These are phyloP conservation scores for Lucifuga dentata DNA, from an alignment of 2,113 vertebrate species.

Conservation along the genomic window DNA sequence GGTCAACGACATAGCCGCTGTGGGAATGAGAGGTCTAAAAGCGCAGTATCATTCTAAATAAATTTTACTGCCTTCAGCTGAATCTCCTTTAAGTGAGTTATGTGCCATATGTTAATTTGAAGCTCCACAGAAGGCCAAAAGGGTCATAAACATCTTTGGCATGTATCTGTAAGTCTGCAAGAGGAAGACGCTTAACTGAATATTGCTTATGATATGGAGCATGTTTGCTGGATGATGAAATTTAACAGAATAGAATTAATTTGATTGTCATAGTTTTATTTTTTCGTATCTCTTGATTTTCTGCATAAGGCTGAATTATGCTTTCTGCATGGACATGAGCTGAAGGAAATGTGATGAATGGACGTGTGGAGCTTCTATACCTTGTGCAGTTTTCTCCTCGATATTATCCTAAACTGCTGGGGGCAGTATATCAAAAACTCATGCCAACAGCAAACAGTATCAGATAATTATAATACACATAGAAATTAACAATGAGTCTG, in stretches of 20 bases:
- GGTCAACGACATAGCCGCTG: constrained; percentile 58
- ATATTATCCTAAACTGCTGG: no score
- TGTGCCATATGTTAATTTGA: constrained; percentile 37
- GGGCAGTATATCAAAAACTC: no score
- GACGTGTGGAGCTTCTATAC: no score
- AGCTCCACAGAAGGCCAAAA: constrained; percentile 22
- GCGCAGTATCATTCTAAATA: constrained; percentile 34
- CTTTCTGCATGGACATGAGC: no score
- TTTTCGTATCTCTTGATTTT: no score
- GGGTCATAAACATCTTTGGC: constrained; percentile 34
- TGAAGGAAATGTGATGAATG: no score
- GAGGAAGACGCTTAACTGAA: constrained; percentile 18
- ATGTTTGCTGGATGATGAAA: constrained; percentile 24
- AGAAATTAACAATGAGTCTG: no score
- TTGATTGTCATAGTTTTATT: no score
- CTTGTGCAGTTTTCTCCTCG: no score
- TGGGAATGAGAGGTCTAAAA: constrained; percentile 48
- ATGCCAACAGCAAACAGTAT: no score
- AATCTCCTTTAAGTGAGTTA: constrained; percentile 43
- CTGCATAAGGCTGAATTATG: no score
- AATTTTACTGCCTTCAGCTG: constrained; percentile 32
- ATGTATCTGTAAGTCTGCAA: constrained; percentile 15
- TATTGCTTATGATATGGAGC: constrained; percentile 21
- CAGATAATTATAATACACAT: no score
- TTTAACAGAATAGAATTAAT: constrained; percentile 16